Evolutionary conservation across 2,797 vertebrate genomes (phyloP).

Genomic region (Coracias cyanogaster): DNA sequence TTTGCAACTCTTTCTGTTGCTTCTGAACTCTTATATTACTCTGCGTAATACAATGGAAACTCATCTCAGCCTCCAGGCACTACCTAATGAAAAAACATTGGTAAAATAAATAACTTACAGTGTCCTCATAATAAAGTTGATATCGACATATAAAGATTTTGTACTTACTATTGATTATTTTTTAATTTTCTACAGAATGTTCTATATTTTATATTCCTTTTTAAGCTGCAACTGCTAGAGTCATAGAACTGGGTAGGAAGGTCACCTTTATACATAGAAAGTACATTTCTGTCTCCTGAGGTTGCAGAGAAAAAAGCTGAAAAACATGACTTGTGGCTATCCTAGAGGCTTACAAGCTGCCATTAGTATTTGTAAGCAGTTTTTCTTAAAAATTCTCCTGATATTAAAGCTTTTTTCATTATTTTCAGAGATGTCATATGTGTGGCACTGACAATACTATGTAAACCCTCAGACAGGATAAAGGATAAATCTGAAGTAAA

Average conservation of each 20-base stretch:
- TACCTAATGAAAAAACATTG: neutral
- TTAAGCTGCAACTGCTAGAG: neutral
- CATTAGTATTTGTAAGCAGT: constrained; percentile 3
- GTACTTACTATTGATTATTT: neutral
- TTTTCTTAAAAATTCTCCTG: neutral
- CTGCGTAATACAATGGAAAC: neutral
- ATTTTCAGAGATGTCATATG: neutral
- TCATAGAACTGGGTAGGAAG: neutral
- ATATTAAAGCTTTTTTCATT: neutral
- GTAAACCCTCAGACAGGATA: neutral
- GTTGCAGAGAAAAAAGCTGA: neutral
- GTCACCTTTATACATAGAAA: neutral
- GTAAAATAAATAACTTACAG: neutral
- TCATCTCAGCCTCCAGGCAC: neutral
- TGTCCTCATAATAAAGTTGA: neutral
- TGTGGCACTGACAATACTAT: neutral
- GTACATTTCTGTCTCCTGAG: neutral
- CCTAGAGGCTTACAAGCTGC: neutral
- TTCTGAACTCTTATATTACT: neutral
- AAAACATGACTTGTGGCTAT: neutral
- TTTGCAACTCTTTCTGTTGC: neutral
- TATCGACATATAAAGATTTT: neutral
- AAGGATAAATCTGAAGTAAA: neutral
- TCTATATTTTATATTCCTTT: neutral
- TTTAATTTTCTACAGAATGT: neutral